Evolutionary conservation across 2,888 invertebrate genomes (phyloP), one percentile per base, ranked within the genome.

Genomic region (Eudemis profundana): DNA sequence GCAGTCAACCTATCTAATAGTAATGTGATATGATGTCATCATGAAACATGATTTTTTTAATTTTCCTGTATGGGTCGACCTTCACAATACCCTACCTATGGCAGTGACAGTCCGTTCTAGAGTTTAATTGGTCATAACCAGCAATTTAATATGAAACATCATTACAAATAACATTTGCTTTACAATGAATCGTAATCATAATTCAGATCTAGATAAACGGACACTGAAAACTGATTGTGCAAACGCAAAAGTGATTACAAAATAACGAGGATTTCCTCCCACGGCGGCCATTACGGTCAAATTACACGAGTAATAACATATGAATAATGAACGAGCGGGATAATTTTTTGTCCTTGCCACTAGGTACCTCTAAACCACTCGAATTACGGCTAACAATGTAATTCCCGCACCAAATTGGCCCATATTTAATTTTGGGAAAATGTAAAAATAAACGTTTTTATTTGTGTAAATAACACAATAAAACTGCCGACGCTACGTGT

Each of bases 401-500:
- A 90, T 87, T 82, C 84, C 83, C 82, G 81, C 79, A 71, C 74
- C 75, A 85, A 90, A 91, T 90, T 91, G 84, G 89, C 78, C 86
- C 88, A 86, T 92, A 91, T 90, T 91, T 91, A 92, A 91, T 91
- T 90, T 92, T 90, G 89, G 90, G 91, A 91, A 91, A 92, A 92
- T 91, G 90, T 91, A 84, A 86, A 91, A 90, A 92, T 92, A 92
- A 91, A 91, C 90, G 91, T 89, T 91, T 92, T 92, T 90, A 92
- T 92, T 92, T 91, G 92, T 91, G 91, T 91, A 91, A 92, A 91
- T 91, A 91, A 90, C 90, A 91, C 91, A 92, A 91, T 91, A 90
- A 91, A 90, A 89, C 86, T 80, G 84, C 78, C 79, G 79, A 75
- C 72, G 84, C 90, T 90, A 90, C 78, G 75, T 69, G 65, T 70